Evolutionary conservation across 2,888 invertebrate species (phyloP), one percentile per base, ranked within the genome.

Genomic region (Napeogenes inachia): DNA sequence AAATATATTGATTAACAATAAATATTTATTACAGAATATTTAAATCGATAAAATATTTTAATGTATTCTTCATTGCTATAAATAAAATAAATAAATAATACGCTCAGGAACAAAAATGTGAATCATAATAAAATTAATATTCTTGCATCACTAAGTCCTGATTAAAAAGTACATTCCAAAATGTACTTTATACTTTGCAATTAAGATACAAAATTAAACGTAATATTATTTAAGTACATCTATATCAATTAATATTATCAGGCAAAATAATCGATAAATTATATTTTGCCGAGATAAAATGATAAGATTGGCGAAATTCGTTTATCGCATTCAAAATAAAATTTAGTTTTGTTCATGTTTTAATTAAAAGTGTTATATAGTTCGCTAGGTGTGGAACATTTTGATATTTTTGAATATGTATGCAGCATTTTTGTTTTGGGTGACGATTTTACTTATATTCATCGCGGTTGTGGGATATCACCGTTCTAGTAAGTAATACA

Each of bases 351-450:
- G 13, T 38, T 6, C 3, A 32, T 32, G n/a, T 50, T 50, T 50
- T 50, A 2, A 35, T 6, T 35, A 50, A 30, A 50, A 50, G 12
- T 4, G 30, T 50, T 12, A 8, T 50, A 5, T 30, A 30, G 12
- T 21, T 50, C 30, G 1, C 1, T 12, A 30, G 10, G 8, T 30
- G 50, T 50, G 3, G 47, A 50, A n/a, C 3, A n/a, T 50, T 42
- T 42, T 42, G 5, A 46, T 13, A 13, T 5, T 12, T 38, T 56
- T 32, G 59, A 47, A 64, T 69, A 73, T 66, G 58, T 71, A 75
- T n/a, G 72, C 73, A 0, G 69, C 72, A 1, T 73, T 76, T 56
- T 21, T 73, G 6, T 75, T 79, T 64, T 79, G 77, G 79, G 13
- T 75, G 12, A 53, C 67, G 2, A 71, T 79, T 59, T 54, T 79